phyloP scores from a whole-genome alignment of 30 jellyfish, hydroid and myxozoan genomes.

The Aurelia aurita region DNA sequence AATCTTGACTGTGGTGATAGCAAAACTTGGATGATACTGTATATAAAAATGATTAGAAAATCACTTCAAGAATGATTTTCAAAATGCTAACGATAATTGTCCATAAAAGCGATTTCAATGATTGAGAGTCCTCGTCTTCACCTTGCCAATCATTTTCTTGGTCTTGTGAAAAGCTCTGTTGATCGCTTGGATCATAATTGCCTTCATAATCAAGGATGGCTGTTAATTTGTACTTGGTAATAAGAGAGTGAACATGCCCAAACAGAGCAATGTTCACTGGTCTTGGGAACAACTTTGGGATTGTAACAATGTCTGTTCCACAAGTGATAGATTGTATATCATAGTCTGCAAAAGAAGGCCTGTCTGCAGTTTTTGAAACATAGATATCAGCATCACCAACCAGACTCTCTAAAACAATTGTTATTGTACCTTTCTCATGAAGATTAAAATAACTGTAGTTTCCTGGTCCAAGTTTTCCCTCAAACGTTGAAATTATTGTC shows the following conservation, averaged over 20 bases:
- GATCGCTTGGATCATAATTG: not conserved
- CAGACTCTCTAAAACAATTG: conserved; percentile 65
- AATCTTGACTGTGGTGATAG: too few species aligned
- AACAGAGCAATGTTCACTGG: conserved; percentile 81
- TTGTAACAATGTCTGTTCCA: conserved; percentile 80
- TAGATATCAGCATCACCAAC: conserved; percentile 93
- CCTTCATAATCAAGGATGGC: conserved; percentile 70
- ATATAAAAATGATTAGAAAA: conserved; percentile 21
- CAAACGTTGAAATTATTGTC: conserved; percentile 34
- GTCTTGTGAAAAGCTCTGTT: not conserved
- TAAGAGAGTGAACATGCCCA: conserved; percentile 82
- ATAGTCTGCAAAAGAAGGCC: conserved; percentile 74
- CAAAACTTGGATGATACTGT: too few species aligned
- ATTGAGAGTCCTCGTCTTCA: conserved; percentile 54
- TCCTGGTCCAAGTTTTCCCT: conserved; percentile 89
- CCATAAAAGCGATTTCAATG: conserved; percentile 72
- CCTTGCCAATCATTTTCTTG: not conserved
- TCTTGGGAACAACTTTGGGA: conserved; percentile 76
- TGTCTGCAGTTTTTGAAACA: conserved; percentile 58
- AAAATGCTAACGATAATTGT: conserved; percentile 69
- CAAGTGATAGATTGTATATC: conserved; percentile 90
- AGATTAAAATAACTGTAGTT: conserved; percentile 76
- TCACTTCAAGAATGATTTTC: conserved; percentile 64
- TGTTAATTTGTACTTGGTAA: conserved; percentile 69
- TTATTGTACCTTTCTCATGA: conserved; percentile 77